These are phyloP conservation scores for Nomada flava DNA, from an alignment of 2,888 invertebrate species.

Conservation along the genomic window DNA sequence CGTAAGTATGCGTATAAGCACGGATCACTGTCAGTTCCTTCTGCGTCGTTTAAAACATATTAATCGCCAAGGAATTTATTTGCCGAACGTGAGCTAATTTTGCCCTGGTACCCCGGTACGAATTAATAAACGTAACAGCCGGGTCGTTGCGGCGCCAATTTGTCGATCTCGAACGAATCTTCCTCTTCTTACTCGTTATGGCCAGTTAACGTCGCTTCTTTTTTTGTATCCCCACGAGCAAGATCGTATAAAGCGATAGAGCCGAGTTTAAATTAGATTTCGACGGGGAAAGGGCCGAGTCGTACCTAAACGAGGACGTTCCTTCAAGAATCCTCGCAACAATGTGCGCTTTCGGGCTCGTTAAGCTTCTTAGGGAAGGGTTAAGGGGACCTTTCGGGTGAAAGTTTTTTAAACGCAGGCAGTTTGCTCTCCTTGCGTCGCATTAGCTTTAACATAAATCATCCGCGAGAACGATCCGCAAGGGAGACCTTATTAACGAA, in stretches of 20 bases:
- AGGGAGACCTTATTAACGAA: slow-evolving; percentile 38
- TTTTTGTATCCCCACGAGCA: slow-evolving; percentile 54
- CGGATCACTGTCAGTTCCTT: slow-evolving; percentile 3
- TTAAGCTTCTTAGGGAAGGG: not conserved
- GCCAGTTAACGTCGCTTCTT: slow-evolving; percentile 48
- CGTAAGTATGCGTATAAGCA: not conserved
- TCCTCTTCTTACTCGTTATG: slow-evolving; percentile 31
- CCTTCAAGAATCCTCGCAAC: slow-evolving; percentile 18
- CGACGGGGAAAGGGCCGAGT: slow-evolving; percentile 8
- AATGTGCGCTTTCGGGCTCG: slow-evolving; percentile 13
- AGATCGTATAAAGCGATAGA: slow-evolving; percentile 49
- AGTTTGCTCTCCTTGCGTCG: slow-evolving; percentile 18
- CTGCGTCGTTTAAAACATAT: slow-evolving; percentile 23
- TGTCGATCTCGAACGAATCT: slow-evolving; percentile 15
- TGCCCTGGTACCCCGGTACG: slow-evolving; percentile 38
- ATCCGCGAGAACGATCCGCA: slow-evolving; percentile 2
- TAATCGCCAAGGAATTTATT: slow-evolving; percentile 49
- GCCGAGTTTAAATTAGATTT: slow-evolving; percentile 50
- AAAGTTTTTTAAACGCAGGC: slow-evolving; percentile 24
- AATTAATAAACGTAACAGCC: slow-evolving; percentile 55
- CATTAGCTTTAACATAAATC: slow-evolving; percentile 36
- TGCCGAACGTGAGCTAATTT: slow-evolving; percentile 13
- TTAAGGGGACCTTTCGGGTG: not conserved
- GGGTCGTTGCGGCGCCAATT: slow-evolving; percentile 39
- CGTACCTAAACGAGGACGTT: not conserved